phyloP scores from a whole-genome alignment of 2,888 invertebrate genomes.

The Conops quadrifasciatus region DNA sequence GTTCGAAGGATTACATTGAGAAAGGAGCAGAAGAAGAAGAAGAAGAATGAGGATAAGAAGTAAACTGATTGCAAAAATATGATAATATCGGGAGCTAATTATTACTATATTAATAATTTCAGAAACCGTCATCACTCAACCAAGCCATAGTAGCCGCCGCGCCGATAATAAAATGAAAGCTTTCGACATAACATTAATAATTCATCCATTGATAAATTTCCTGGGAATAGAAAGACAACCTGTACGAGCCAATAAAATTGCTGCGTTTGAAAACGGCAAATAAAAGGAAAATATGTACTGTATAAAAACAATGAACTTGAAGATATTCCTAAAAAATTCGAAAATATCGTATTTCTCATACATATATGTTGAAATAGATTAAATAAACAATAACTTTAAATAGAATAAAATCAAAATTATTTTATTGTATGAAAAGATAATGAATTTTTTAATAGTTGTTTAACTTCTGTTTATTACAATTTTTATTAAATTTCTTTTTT shows the following conservation, averaged over 20 bases:
- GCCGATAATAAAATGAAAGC: constrained; percentile 22
- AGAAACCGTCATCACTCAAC: not conserved
- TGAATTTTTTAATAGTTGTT: too few relatives aligned
- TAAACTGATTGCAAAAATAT: not conserved
- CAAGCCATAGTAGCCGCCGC: constrained; percentile 25
- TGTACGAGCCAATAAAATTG: constrained; percentile 31
- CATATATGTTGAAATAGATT: constrained; percentile 31
- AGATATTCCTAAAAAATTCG: not conserved
- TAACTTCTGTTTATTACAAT: too few relatives aligned
- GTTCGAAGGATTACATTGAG: constrained; percentile 13
- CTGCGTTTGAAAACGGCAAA: constrained; percentile 24
- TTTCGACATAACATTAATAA: constrained; percentile 15
- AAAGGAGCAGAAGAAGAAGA: not conserved
- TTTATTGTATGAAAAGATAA: too few relatives aligned
- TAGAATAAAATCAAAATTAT: too few relatives aligned
- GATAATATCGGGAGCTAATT: too few relatives aligned
- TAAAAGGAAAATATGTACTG: constrained; percentile 37
- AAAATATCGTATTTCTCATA: constrained; percentile 11
- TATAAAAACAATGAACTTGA: constrained; percentile 31
- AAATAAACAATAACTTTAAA: too few relatives aligned
- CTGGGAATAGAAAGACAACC: not conserved
- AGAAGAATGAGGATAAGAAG: not conserved
- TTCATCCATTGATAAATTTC: constrained; percentile 3
- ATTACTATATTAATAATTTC: not conserved
- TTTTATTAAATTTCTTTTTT: too few relatives aligned